These are phyloP conservation scores for Cetonia aurata DNA, from an alignment of 2,888 invertebrate genomes.

Conservation along the genomic window DNA sequence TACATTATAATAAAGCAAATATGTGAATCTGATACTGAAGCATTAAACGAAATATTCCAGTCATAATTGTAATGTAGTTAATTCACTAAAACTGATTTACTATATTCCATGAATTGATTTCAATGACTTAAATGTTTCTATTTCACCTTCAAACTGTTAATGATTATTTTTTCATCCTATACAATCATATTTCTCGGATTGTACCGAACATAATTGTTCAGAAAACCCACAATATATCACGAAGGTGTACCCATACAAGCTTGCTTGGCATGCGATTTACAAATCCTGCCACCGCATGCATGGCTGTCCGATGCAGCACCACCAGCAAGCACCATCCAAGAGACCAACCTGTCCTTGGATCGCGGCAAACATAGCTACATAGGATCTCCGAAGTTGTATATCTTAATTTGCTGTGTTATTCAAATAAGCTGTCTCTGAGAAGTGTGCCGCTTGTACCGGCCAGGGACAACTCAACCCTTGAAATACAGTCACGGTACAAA, in stretches of 20 bases:
- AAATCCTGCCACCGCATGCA: not conserved
- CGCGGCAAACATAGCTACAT: not conserved
- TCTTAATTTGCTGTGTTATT: constrained; percentile 60
- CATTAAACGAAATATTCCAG: no score
- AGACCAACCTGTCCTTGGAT: not conserved
- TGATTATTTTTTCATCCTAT: no score
- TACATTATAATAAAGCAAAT: not conserved
- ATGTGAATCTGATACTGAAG: not conserved
- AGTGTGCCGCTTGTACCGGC: constrained; percentile 51
- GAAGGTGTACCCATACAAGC: no score
- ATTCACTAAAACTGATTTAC: no score
- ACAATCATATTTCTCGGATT: no score
- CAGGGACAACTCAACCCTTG: constrained; percentile 12
- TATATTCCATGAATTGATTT: no score
- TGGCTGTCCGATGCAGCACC: not conserved
- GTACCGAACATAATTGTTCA: no score
- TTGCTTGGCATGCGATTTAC: constrained; percentile 2
- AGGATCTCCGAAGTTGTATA: constrained; percentile 50
- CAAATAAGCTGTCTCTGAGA: constrained; percentile 58
- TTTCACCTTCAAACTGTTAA: no score
- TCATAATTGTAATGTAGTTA: no score
- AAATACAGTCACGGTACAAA: constrained; percentile 2
- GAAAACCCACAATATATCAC: no score
- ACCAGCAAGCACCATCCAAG: not conserved
- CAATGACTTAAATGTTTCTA: no score